Evolutionary conservation across 2,797 vertebrate genomes (phyloP).

Genomic region (Chelmon rostratus): DNA sequence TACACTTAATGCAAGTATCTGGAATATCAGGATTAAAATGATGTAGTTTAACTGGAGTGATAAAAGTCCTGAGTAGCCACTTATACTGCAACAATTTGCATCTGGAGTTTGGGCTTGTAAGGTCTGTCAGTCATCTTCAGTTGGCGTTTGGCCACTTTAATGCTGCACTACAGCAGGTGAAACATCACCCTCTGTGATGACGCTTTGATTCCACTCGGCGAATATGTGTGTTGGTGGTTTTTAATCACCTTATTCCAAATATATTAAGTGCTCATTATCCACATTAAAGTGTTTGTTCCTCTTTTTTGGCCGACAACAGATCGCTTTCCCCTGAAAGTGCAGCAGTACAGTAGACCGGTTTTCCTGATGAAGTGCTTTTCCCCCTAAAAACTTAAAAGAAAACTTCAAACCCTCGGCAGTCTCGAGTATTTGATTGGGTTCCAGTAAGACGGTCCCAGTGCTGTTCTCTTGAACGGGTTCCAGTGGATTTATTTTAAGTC

Average conservation of each 20-base stretch:
- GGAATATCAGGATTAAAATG: no score
- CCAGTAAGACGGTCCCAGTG: constrained; percentile 41
- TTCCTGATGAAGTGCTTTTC: neutral
- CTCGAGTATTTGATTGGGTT: constrained; percentile 38
- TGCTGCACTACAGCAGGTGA: no score
- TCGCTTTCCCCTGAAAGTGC: neutral
- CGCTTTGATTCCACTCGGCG: no score
- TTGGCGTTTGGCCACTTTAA: no score
- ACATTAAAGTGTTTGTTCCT: constrained; percentile 7
- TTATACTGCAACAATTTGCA: no score
- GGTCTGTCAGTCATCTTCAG: no score
- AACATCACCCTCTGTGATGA: no score
- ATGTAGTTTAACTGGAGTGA: no score
- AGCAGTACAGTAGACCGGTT: constrained; percentile 10
- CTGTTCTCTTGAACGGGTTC: constrained; percentile 47
- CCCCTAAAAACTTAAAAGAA: constrained; percentile 5
- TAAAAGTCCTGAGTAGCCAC: no score
- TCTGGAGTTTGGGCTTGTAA: no score
- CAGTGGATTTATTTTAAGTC: constrained; percentile 51
- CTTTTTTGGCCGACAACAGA: neutral
- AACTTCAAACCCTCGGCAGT: constrained; percentile 24
- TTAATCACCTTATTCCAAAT: neutral
- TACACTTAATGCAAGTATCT: no score
- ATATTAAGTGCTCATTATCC: neutral
- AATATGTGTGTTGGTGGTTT: neutral